Evolutionary conservation across 2,113 vertebrate genomes (phyloP), one percentile per base, ranked within the genome.

Genomic region (Carassius gibelio): DNA sequence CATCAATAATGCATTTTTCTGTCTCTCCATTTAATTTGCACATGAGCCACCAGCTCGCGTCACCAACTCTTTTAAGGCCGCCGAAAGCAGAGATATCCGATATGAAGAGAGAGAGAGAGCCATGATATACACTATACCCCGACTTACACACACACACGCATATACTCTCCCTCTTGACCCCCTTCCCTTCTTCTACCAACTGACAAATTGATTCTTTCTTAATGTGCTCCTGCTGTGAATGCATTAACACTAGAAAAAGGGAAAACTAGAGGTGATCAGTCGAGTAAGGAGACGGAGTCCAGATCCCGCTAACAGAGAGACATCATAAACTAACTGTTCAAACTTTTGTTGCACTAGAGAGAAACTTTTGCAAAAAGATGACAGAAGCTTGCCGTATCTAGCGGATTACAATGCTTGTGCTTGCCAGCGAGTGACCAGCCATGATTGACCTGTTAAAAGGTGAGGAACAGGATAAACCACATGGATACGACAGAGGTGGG

Each of bases 1-100:
- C 86, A 95, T 95, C 92, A 95, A 95, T 95, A 93, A 95, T 95
- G 92, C 91, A 94, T 94, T 94, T 93, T 94, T 94, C 90, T 93
- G 93, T 94, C 92, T 94, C 91, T 92, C 92, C 91, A 93, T 94
- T 95, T 94, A 94, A 94, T 94, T 94, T 94, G 93, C 90, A 85
- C 89, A 80, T 83, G 66, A 89, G 90, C 89, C 91, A 85, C 69
- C 75, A 13, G 30, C 88, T 90, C 89, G 85, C 91, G 90, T 90
- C 86, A 86, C 88, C 84, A 34, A 87, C 90, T 89, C 86, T 85
- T 38, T 8, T 82, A 91, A 78, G 50, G 14, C n/a, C 86, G 84
- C 90, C 91, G 89, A 88, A 87, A 76, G 55, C 52, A 74, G 48
- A 17, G 94, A 93, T 86, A 95, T 90, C 88, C 69, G 93, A 95